Percentiles rank a stretch among this genome's conserved stretches.
These are phyloP conservation scores for Leptinotarsa haldemani DNA, from an alignment of 2,888 invertebrate species.

Conservation along the genomic window DNA sequence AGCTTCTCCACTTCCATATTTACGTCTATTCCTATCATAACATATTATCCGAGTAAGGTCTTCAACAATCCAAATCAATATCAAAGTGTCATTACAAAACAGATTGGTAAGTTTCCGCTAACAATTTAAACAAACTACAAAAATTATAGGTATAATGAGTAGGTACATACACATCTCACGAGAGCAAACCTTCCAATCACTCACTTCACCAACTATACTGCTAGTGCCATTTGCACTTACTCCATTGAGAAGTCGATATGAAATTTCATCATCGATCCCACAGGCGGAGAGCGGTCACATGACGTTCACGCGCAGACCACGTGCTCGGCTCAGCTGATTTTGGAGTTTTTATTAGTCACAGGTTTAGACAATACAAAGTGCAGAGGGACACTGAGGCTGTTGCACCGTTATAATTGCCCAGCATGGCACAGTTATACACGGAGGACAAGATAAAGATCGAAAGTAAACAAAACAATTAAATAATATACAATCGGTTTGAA, in stretches of 20 bases:
- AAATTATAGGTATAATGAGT: background rate
- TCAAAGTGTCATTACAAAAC: background rate
- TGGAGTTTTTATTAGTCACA: slow-evolving; percentile 12
- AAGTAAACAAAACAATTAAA: background rate
- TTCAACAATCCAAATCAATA: background rate
- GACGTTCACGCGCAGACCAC: slow-evolving; percentile 60
- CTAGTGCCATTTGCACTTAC: slow-evolving; percentile 29
- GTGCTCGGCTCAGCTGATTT: slow-evolving; percentile 42
- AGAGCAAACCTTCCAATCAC: slow-evolving; percentile 50
- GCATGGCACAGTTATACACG: background rate
- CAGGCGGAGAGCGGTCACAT: slow-evolving; percentile 57
- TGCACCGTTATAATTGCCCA: background rate
- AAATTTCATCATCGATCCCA: slow-evolving; percentile 58
- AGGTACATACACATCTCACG: slow-evolving; percentile 62
- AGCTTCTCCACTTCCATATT: background rate
- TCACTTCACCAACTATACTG: slow-evolving; percentile 34
- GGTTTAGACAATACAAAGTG: slow-evolving; percentile 1
- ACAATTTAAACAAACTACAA: background rate
- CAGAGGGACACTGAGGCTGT: background rate
- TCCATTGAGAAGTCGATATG: slow-evolving; percentile 28
- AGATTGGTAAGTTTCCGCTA: background rate
- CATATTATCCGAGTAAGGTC: background rate
- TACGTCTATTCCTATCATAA: no score
- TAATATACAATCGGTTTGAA: background rate
- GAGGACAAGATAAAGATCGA: background rate